These are phyloP conservation scores for Bemisia tabaci DNA, from an alignment of 1,140 invertebrate genomes.

Conservation along the genomic window DNA sequence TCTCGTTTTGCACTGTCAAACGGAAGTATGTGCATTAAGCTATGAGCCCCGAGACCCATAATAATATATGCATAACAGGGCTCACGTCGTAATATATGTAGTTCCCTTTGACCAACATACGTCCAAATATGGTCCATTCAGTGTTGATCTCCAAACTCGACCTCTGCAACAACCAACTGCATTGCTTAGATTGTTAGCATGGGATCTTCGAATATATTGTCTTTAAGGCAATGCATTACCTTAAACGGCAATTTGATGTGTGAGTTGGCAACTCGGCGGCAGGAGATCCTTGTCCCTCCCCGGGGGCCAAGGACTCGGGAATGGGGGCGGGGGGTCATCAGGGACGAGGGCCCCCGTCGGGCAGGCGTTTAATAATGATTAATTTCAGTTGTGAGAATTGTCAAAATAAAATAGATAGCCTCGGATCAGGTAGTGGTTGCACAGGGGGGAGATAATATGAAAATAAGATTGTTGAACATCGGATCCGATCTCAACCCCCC, in stretches of 20 bases:
- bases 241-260: neutral
- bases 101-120: too few relatives aligned
- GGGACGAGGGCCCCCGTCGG: neutral
- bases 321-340: neutral
- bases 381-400: neutral
- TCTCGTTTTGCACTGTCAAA: too few relatives aligned
- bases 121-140: too few relatives aligned
- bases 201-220: too few relatives aligned
- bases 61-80: too few relatives aligned
- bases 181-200: too few relatives aligned
- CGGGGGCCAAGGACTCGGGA: neutral
- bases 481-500: neutral
- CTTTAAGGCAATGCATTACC: too few relatives aligned
- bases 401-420: neutral
- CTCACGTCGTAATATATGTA: too few relatives aligned
- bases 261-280: neutral
- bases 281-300: neutral
- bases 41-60: too few relatives aligned
- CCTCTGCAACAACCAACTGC: too few relatives aligned
- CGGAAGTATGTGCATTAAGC: too few relatives aligned
- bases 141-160: too few relatives aligned
- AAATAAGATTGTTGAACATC: neutral
- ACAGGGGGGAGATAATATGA: neutral
- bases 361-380: neutral
- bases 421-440: neutral